phyloP scores from a whole-genome alignment of 92 coral and sea anemone genomes.

The Umimayanthus chanpuru region DNA sequence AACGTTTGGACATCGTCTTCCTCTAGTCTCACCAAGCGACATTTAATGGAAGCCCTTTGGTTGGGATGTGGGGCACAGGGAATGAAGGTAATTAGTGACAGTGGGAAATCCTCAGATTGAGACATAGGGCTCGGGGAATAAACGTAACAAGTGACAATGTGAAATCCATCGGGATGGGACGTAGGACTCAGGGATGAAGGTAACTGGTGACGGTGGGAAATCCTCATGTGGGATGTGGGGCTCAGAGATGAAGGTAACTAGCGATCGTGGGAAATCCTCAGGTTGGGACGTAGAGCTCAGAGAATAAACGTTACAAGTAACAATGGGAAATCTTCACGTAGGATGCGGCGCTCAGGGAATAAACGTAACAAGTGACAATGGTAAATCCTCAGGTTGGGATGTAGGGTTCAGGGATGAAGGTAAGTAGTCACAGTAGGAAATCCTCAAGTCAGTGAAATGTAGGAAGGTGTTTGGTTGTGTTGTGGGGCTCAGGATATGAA shows the following conservation, averaged over 20 bases:
- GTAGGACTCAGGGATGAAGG: conserved; percentile 82
- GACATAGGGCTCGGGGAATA: background rate
- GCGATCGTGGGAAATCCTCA: background rate
- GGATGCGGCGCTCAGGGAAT: background rate
- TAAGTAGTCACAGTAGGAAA: conserved; percentile 7
- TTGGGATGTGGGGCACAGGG: conserved; percentile 96
- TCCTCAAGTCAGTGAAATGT: too few species aligned
- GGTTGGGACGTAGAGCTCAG: background rate
- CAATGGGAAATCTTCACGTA: background rate
- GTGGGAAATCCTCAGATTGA: background rate
- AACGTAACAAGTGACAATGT: background rate
- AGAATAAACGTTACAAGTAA: conserved; percentile 67
- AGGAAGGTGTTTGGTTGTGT: too few species aligned
- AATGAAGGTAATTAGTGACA: conserved; percentile 74
- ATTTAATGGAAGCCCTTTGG: conserved; percentile 96
- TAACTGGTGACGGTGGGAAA: background rate
- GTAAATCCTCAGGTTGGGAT: conserved; percentile 50
- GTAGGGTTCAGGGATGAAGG: conserved; percentile 90
- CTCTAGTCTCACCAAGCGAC: conserved; percentile 80
- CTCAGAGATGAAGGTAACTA: background rate
- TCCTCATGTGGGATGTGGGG: background rate
- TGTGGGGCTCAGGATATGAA: too few species aligned
- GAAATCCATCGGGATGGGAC: background rate
- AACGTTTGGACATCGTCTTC: conserved; percentile 95
- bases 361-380: background rate